Base-by-base conservation (phyloP, 2,888 invertebrate genomes). In the Drosophila prostipennis region DNA sequence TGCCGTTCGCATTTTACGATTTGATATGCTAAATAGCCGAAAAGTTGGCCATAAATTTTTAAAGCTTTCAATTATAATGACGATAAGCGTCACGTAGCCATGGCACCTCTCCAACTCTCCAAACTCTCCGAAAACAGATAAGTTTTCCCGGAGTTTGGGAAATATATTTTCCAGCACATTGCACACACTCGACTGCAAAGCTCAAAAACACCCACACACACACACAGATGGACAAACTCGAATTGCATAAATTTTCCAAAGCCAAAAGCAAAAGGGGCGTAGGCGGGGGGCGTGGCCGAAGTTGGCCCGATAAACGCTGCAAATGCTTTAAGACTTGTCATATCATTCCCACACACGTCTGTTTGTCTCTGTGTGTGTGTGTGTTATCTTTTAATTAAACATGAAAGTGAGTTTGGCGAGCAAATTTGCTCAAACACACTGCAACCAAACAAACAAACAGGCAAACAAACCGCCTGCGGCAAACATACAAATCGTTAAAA, bases 331-430 rank as follows among this genome's bases (percentile, higher is more conserved):
- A 67, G 67, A 55, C 61, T 63, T 63, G 58, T 69, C 54, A 69
- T 63, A 68, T 58, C 49, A 67, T 55, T 40, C 29, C 16, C 36
- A 19, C 19, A 46, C 36, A 42, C 52, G 56, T 71, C 45, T 32
- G 46, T 6, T 26, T 26, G 2, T 19, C 2, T 19, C 2, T 26
- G 26, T 26, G 26, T 88, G 10, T 46, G 52, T 72, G 61, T 74
- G 61, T 88, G 83, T 88, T 89, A 87, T 86, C 89, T 86, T 87
- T 89, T 87, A 87, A 89, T 87, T 87, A 87, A 82, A 86, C 76
- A 80, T 82, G 83, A 78, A 78, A 74, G 74, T 70, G 71, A 74
- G 73, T 76, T 46, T 74, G 71, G 64, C 58, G 43, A 74, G 65
- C 72, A 61, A 70, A 75, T 73, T 77, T 77, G 56, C 58, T 53